Conservation (phyloP, 2,888 invertebrate species). For the Scaptomyza flava region DNA sequence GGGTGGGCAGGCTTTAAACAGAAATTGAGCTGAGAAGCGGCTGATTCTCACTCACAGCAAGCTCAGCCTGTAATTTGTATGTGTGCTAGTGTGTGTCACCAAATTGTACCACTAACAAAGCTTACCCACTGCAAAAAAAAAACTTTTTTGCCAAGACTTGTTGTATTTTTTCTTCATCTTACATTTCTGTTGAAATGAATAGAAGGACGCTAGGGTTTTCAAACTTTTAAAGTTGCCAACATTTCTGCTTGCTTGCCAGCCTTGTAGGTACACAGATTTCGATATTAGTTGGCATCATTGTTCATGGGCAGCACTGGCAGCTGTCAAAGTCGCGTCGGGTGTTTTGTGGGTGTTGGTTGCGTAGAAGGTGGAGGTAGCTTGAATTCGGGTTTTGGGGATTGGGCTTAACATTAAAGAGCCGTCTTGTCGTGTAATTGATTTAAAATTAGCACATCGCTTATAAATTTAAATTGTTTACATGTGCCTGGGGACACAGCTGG, state of each 20-base stretch:
- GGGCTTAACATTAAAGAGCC: conserved; percentile 59
- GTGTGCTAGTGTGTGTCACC: conserved; percentile 51
- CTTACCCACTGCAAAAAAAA: conserved; percentile 43
- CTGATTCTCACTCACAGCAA: conserved; percentile 27
- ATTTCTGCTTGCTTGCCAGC: conserved; percentile 32
- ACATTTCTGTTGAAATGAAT: conserved; percentile 52
- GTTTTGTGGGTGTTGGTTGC: neutral
- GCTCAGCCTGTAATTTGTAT: conserved; percentile 52
- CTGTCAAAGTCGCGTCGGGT: conserved; percentile 36
- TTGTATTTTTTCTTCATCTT: conserved; percentile 29
- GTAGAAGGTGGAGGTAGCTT: neutral
- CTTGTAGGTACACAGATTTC: conserved; percentile 65
- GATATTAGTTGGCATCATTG: conserved; percentile 63
- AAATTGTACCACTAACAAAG: conserved; percentile 69
- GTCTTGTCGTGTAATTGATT: conserved; percentile 75
- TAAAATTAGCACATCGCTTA: conserved; percentile 76
- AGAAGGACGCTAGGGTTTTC: conserved; percentile 50
- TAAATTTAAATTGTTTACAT: conserved; percentile 78
- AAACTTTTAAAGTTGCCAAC: conserved; percentile 72
- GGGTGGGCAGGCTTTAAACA: conserved; percentile 40
- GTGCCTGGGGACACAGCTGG: conserved; percentile 72
- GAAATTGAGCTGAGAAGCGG: conserved; percentile 66
- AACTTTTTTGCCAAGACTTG: conserved; percentile 47
- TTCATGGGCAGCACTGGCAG: conserved; percentile 54
- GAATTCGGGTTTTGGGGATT: conserved; percentile 13